Conservation (phyloP, 2,797 vertebrate genomes). For the Pipistrellus kuhlii region DNA sequence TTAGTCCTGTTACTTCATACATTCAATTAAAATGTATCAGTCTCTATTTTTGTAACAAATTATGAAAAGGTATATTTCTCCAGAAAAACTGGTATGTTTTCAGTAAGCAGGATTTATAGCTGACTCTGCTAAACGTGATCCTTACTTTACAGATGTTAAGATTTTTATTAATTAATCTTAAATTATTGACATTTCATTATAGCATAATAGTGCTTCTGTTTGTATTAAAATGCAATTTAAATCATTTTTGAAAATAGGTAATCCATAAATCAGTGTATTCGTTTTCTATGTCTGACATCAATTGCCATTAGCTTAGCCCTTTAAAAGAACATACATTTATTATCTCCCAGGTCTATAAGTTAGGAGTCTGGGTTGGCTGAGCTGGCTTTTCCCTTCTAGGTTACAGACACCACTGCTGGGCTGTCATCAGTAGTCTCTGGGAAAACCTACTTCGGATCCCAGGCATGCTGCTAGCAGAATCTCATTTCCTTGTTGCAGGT, state of each 20-base stretch:
- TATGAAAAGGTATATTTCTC: neutral
- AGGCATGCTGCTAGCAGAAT: neutral
- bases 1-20: neutral
- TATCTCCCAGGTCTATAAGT: neutral
- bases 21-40: neutral
- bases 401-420: neutral
- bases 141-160: neutral
- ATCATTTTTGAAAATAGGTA: neutral
- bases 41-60: constrained; percentile 25
- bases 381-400: neutral
- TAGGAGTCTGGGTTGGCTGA: neutral
- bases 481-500: neutral
- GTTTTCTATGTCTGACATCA: neutral
- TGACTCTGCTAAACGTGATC: neutral
- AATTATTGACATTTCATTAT: constrained; percentile 22
- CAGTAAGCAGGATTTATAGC: neutral
- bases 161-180: neutral
- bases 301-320: neutral
- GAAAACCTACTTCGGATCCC: neutral
- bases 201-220: neutral
- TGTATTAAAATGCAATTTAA: constrained; percentile 4
- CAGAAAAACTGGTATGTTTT: neutral
- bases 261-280: neutral
- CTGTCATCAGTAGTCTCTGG: neutral
- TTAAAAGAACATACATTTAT: neutral